Base-by-base conservation (phyloP, 2,888 invertebrate genomes). In the Lasioglossum marginatum region DNA sequence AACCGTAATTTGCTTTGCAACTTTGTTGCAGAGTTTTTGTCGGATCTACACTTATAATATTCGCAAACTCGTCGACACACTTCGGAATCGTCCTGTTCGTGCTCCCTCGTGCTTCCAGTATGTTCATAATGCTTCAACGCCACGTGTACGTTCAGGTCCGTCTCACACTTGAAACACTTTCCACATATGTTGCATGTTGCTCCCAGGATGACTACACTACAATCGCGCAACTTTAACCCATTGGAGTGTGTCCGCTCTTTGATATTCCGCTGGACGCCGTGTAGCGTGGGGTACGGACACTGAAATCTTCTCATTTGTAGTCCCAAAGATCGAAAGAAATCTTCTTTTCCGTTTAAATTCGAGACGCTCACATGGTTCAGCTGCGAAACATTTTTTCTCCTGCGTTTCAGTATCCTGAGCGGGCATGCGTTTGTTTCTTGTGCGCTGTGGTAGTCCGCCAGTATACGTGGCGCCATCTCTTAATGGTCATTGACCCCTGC, bases 101-200 rank as follows among this genome's bases (percentile, higher is more conserved):
- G 16, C 12, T 52, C 34, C 0, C 31, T 16, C 10, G n/a, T 6
- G 16, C 2, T 16, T 12, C 73, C 16, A 0, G 14, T 16, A 12
- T 34, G 23, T 23, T 2, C 68, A 23, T 37, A 8, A 76, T 93
- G 93, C 40, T 79, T 85, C 12, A 73, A 86, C 60, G 72, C 81
- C 14, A 16, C 71, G 73, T 93, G 92, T 2, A 76, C 4, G n/a
- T 83, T 63, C 5, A 93, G 37, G 48, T 94, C 93, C 1, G 77
- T 90, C 52, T 83, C 71, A 40, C 93, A 94, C 74, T 93, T 94
- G 57, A 93, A 93, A 8, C 60, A 76, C 60, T 78, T 83, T 14
- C 88, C 81, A 78, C 94, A 94, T 45, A 89, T 40, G 6, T 79
- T 81, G 75, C 94, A 94, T 43, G 57, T 88, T 52, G 81, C 87